phyloP scores from a whole-genome alignment of 2,797 vertebrate genomes.

The Novumbra hubbsi region DNA sequence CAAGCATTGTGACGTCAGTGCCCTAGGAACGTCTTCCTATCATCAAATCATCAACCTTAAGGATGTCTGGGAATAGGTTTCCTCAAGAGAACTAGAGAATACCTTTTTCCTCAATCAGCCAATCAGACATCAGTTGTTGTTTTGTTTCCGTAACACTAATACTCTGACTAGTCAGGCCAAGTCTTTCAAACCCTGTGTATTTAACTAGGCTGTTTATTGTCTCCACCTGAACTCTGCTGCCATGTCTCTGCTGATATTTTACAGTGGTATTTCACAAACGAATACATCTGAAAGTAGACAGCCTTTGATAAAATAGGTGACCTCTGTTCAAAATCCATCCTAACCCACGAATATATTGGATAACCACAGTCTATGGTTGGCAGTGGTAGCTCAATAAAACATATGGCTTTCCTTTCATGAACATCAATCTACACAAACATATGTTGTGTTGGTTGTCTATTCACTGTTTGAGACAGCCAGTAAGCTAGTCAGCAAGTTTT shows the following conservation, averaged over 20 bases:
- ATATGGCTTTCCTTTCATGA: neutral
- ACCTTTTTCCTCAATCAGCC: neutral
- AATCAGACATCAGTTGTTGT: neutral
- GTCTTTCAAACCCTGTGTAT: neutral
- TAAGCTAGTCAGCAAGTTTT: too few species aligned
- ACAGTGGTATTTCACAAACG: too few species aligned
- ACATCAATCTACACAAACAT: too few species aligned
- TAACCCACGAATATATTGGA: neutral
- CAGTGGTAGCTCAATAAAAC: neutral
- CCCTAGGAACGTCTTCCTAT: neutral
- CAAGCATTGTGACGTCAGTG: neutral
- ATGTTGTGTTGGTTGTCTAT: neutral
- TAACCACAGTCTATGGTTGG: neutral
- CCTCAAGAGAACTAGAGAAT: neutral
- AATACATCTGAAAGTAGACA: neutral
- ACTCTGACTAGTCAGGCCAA: neutral
- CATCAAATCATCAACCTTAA: neutral
- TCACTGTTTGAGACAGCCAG: neutral
- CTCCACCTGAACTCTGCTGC: neutral
- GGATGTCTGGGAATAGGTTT: neutral
- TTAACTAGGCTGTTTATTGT: neutral
- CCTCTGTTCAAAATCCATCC: neutral
- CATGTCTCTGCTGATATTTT: neutral
- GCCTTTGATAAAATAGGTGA: neutral
- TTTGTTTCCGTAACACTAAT: neutral